Percentiles rank a stretch among this genome's conserved stretches.
phyloP scores from a whole-genome alignment of 2,113 vertebrate genomes.

The Platichthys stellatus region DNA sequence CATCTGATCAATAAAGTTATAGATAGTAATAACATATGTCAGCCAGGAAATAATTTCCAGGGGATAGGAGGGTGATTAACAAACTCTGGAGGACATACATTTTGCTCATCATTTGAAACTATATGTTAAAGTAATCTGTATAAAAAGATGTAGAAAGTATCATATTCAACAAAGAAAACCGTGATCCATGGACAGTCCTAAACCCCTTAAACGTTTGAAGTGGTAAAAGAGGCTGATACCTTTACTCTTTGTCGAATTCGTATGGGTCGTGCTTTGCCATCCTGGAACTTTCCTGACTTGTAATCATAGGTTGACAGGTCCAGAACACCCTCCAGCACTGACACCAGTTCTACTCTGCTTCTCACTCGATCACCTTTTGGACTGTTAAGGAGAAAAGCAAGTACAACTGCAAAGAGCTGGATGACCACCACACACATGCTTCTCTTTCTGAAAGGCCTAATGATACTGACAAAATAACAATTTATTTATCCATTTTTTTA shows the following conservation, averaged over 20 bases:
- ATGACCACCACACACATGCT: background rate
- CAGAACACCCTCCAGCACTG: constrained; percentile 77
- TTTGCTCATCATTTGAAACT: no score
- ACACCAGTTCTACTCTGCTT: constrained; percentile 87
- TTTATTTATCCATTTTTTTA: no score
- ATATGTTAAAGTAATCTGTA: no score
- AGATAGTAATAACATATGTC: no score
- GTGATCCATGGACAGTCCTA: background rate
- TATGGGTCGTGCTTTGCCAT: constrained; percentile 27
- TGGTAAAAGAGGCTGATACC: constrained; percentile 37
- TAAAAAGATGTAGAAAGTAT: no score
- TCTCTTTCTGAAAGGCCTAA: no score
- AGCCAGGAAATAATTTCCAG: no score
- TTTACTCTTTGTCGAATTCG: constrained; percentile 55
- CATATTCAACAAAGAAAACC: background rate
- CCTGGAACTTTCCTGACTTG: constrained; percentile 83
- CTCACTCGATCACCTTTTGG: constrained; percentile 86
- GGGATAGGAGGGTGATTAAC: no score
- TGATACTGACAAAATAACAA: background rate
- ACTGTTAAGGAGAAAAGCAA: constrained; percentile 65
- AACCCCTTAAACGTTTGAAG: background rate
- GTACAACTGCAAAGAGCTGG: background rate
- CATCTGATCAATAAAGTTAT: no score
- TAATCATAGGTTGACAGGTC: constrained; percentile 87
- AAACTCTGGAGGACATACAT: no score